Base-by-base conservation (phyloP, 2,888 invertebrate species). In the Platynereis dumerilii region DNA sequence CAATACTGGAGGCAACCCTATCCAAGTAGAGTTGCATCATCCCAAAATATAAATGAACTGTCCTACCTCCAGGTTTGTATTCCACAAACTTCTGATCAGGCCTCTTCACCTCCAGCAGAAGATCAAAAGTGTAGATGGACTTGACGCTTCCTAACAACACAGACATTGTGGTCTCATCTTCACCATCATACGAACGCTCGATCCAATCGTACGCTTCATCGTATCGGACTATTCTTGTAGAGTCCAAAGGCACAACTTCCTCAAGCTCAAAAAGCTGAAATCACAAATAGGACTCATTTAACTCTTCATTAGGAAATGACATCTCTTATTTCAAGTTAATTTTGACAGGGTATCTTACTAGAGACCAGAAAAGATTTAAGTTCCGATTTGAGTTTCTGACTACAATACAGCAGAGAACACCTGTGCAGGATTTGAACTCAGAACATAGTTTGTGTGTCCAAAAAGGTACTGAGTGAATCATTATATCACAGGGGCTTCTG, bases 171-270 rank as follows among this genome's bases (percentile, higher is more conserved):
- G 87, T 85, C 39, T 66, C 61, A 52, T 89, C 88, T 57, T 84
- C 84, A 0, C 86, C 87, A 68, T 91, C 90, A 75, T 90, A 90
- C 64, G 90, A 91, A 68, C 87, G 87, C 69, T 90, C 88, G 28
- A 92, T 88, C 12, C 88, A 86, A 69, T 90, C 90, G 66, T 86
- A 86, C 55, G 85, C 83, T 62, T 87, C 87, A 76, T 91, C 89
- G 76, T 90, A 92, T 63, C 87, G 88, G 24, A 92, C 91, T 28
- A 93, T 84, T 3, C 92, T 88, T 76, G 90, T 91, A 69, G 89
- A 88, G 59, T 89, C 87, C n/a, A 89, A 73, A 2, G 88, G 87
- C 0, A 89, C 88, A 65, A 87, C 78, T 26, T 84, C 84, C 28
- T 89, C 87, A 44, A 91, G 84, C 69, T 87, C 86, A 61, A 90